phyloP scores from a whole-genome alignment of 2,888 invertebrate species.

The Aleiodes alternator region DNA sequence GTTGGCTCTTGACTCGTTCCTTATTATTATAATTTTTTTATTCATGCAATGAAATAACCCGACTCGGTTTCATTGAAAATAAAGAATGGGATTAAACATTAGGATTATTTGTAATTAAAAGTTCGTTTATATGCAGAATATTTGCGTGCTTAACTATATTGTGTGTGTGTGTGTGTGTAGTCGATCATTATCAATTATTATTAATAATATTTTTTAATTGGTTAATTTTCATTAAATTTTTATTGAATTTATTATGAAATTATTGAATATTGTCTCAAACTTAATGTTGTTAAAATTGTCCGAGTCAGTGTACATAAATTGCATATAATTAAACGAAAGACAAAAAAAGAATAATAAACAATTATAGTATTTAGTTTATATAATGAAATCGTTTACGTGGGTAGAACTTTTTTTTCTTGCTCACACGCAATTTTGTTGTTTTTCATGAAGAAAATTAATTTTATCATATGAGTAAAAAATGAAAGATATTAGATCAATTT shows the following conservation, averaged over 20 bases:
- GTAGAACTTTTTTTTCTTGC: slow-evolving; percentile 19
- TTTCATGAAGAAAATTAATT: neutral
- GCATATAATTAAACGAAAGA: slow-evolving; percentile 13
- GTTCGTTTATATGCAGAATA: slow-evolving; percentile 20
- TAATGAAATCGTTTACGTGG: slow-evolving; percentile 4
- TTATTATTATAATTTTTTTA: slow-evolving; percentile 34
- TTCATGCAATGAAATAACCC: slow-evolving; percentile 27
- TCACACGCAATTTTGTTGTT: slow-evolving; percentile 1
- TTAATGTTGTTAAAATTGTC: slow-evolving; percentile 16
- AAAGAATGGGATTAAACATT: slow-evolving; percentile 2
- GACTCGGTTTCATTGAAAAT: neutral
- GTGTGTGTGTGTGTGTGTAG: too few relatives aligned
- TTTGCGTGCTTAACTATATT: slow-evolving; percentile 24
- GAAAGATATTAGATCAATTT: too few relatives aligned
- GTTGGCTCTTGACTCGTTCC: slow-evolving; percentile 2
- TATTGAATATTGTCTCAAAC: slow-evolving; percentile 45
- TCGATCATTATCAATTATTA: slow-evolving; percentile 62
- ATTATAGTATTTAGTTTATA: too few relatives aligned
- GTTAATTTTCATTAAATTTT: slow-evolving; percentile 49
- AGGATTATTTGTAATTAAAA: slow-evolving; percentile 22
- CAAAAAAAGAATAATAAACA: slow-evolving; percentile 6
- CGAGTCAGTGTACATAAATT: slow-evolving; percentile 26
- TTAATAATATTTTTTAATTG: slow-evolving; percentile 61
- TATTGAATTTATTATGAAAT: slow-evolving; percentile 46
- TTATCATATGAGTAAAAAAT: slow-evolving; percentile 7